Base-by-base conservation (phyloP, 2,797 vertebrate species). In the Argyrosomus regius region DNA sequence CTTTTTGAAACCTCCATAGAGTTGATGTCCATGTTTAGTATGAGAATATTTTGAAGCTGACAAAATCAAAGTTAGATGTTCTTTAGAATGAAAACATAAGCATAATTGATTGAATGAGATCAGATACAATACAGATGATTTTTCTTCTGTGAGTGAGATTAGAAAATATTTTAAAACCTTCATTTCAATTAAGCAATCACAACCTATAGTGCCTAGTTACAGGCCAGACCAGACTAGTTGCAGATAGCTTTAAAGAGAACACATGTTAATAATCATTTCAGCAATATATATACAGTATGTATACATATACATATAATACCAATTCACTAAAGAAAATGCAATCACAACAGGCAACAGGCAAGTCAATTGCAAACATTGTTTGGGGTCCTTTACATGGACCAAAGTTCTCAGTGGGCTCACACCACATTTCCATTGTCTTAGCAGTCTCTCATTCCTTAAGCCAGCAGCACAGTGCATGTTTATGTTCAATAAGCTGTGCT, bases 111-210 rank as follows among this genome's bases (percentile, higher is more conserved):
- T 73, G 3, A 54, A 64, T 13, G 26, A 72, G 7, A 80, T 80
- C 46, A 54, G 39, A 2, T 46, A 49, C 1, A 61, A 72, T 22
- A 22, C 22, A 26, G 2, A 31, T 43, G 66, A 77, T 81, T 85
- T 66, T 67, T 18, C 26, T 73, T 78, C 71, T 54, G 41, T 78
- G 49, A 75, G 31, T 60, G 58, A 73, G 61, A 70, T 87, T 62
- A 82, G 66, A 28, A 71, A 69, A 28, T 46, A 61, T 53, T 13
- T 67, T 48, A 6, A 14, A 68, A 49, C 3, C 20, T 7, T 63
- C 58, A 45, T 13, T 49, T 41, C 6, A 68, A 18, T 18, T 76
- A 26, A 16, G 61, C 54, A 65, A 76, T 82, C 43, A 76, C 20
- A 53, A 64, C 20, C 8, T 11, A 13, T 8, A 26, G 50, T 24